Evolutionary conservation across 2,888 invertebrate species (phyloP).

Genomic region (Zygothrica quintamaculata): DNA sequence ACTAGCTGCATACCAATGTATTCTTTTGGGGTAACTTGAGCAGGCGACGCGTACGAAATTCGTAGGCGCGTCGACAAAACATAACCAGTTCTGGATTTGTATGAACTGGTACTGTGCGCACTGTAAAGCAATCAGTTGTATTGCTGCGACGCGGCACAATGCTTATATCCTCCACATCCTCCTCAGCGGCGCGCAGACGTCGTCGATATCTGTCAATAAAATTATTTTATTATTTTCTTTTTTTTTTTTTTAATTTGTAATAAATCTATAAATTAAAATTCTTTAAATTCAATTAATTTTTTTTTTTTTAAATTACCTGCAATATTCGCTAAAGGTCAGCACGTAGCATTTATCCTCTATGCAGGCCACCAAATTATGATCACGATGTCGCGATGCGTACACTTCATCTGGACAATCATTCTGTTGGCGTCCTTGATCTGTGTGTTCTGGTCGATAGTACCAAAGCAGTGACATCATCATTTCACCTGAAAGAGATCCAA

Average conservation of each 20-base stretch:
- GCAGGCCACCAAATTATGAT: constrained; percentile 97
- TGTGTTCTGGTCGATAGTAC: constrained; percentile 99
- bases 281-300: too few relatives aligned
- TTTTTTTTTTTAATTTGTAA: too few relatives aligned
- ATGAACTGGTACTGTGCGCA: constrained; percentile 86
- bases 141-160: constrained; percentile 89
- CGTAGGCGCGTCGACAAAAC: constrained; percentile 97
- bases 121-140: constrained; percentile 86
- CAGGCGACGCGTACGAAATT: constrained; percentile 92
- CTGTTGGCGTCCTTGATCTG: constrained; percentile 93
- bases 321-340: constrained; percentile 97
- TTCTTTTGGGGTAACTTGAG: constrained; percentile 84
- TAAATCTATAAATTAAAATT: too few relatives aligned
- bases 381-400: constrained; percentile 97
- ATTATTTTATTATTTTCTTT: constrained; percentile 2
- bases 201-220: constrained; percentile 91
- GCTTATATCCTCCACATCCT: constrained; percentile 89
- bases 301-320: constrained; percentile 88
- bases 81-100: constrained; percentile 94
- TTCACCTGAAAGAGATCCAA: constrained; percentile 90
- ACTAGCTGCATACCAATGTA: constrained; percentile 53
- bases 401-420: constrained; percentile 95
- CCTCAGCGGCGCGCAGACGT: constrained; percentile 90
- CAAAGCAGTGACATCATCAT: constrained; percentile 99
- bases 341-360: constrained; percentile 99